phyloP scores from a whole-genome alignment of 2,113 vertebrate genomes.

The Balaenoptera acutorostrata region DNA sequence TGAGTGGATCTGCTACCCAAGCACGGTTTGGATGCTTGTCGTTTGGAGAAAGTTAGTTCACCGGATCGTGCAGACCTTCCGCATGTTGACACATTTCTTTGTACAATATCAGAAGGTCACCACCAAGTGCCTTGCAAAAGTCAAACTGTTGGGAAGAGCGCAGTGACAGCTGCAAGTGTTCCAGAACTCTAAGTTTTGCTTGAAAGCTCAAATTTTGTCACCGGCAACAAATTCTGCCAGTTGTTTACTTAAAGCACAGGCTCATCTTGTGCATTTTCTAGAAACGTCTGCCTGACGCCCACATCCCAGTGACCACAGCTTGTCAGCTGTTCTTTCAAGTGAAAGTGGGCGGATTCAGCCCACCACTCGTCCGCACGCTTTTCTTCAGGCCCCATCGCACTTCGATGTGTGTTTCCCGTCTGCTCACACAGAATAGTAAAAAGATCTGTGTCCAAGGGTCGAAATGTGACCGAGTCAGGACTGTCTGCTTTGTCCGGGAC shows the following conservation, averaged over 20 bases:
- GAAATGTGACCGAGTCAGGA: fast-evolving
- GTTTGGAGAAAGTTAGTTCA: neutral
- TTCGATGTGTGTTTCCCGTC: neutral
- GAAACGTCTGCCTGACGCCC: neutral
- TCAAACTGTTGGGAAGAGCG: no score
- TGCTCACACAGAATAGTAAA: neutral
- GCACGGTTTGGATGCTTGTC: fast-evolving
- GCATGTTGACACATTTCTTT: neutral
- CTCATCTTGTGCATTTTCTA: neutral
- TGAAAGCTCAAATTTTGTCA: neutral
- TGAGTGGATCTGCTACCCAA: no score
- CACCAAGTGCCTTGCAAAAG: neutral
- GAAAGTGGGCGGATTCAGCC: fast-evolving
- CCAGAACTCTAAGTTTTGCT: neutral
- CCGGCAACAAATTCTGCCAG: neutral
- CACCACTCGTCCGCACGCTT: fast-evolving
- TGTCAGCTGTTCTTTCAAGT: neutral
- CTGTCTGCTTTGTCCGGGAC: no score
- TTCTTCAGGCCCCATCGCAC: neutral
- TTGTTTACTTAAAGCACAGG: neutral
- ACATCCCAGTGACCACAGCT: fast-evolving
- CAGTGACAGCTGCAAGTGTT: neutral
- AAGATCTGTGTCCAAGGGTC: neutral
- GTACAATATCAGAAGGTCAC: no score
- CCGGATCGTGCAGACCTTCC: neutral